phyloP scores from a whole-genome alignment of 2,113 vertebrate genomes.

The Arenaria interpres region DNA sequence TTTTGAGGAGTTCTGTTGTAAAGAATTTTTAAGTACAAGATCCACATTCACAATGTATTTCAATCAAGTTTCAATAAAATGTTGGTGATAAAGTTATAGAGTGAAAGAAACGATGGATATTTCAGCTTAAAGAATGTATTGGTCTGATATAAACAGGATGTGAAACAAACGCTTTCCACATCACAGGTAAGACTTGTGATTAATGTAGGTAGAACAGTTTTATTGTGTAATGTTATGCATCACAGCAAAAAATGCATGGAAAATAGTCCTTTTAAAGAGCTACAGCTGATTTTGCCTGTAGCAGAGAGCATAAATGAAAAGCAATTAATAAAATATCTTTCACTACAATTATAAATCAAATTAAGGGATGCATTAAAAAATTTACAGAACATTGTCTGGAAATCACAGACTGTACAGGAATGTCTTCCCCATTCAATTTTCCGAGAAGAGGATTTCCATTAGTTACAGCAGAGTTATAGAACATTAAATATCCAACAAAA shows the following conservation, averaged over 20 bases:
- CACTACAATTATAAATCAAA: constrained; percentile 67
- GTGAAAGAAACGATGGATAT: neutral
- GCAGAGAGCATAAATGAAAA: constrained; percentile 35
- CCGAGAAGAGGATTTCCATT: constrained; percentile 49
- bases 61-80: neutral
- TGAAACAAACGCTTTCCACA: neutral
- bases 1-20: neutral
- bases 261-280: constrained; percentile 14
- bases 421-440: constrained; percentile 34
- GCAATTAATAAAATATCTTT: constrained; percentile 39
- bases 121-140: neutral
- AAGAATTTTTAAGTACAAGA: neutral
- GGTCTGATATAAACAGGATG: neutral
- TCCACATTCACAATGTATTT: neutral
- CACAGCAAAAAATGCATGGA: neutral
- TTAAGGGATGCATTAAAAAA: constrained; percentile 71
- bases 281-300: constrained; percentile 8
- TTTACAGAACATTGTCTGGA: constrained; percentile 69
- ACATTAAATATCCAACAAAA: constrained; percentile 4
- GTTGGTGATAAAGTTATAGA: neutral
- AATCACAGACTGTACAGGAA: constrained; percentile 59
- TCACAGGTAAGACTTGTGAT: neutral
- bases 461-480: constrained; percentile 27
- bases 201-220: neutral
- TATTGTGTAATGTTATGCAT: neutral